phyloP scores from a whole-genome alignment of 2,888 invertebrate species.

The Drosophila percnosoma region DNA sequence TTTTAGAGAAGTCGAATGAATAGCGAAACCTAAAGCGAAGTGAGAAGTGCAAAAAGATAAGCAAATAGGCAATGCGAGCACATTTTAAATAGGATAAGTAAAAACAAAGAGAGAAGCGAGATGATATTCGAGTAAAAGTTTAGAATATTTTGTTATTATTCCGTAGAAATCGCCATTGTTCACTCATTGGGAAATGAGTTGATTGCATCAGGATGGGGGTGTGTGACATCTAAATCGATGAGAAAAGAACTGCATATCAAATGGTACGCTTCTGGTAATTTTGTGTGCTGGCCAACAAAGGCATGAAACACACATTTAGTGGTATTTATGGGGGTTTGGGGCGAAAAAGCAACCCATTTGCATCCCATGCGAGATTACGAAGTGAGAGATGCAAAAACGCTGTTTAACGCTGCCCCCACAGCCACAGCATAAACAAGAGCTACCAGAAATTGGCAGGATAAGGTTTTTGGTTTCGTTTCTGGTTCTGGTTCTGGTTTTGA shows the following conservation, averaged over 20 bases:
- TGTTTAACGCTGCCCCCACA: constrained; percentile 38
- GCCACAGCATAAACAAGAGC: constrained; percentile 58
- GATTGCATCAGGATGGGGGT: not conserved
- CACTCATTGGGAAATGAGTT: not conserved
- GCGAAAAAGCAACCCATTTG: constrained; percentile 21
- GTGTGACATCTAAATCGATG: not conserved
- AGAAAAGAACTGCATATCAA: not conserved
- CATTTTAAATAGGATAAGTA: not conserved
- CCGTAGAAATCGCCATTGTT: not conserved
- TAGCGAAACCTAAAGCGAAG: not conserved
- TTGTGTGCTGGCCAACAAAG: not conserved
- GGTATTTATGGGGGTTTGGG: not conserved
- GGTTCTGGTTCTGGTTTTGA: constrained; percentile 3
- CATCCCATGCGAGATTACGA: constrained; percentile 20
- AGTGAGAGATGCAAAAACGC: constrained; percentile 24
- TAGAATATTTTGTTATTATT: not conserved
- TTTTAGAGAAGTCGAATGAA: not conserved
- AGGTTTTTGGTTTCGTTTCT: not conserved
- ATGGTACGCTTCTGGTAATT: not conserved
- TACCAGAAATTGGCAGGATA: constrained; percentile 60
- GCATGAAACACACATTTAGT: not conserved
- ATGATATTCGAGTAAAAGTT: not conserved
- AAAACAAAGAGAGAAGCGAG: not conserved
- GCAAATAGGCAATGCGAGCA: not conserved
- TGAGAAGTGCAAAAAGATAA: not conserved